Evolutionary conservation across 2,797 vertebrate genomes (phyloP).

Genomic region (Pitangus sulphuratus): DNA sequence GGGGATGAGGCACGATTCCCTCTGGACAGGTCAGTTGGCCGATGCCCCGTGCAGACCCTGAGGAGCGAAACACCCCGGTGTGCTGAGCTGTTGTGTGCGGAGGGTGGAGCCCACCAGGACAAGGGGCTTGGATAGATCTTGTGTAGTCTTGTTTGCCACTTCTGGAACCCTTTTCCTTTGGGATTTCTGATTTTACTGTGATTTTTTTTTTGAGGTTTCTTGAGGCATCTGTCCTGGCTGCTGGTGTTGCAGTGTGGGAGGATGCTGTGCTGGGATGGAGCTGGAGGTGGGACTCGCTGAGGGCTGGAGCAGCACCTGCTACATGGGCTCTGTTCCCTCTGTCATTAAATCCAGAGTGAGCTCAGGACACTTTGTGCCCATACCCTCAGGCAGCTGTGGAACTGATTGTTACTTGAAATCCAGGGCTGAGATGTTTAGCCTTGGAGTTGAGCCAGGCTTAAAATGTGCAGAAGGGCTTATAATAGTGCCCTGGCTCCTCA

Average conservation of each 20-base stretch:
- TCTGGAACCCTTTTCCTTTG: neutral
- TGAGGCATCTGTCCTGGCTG: neutral
- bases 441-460: neutral
- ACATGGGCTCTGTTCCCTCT: neutral
- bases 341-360: neutral
- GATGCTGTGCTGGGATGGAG: neutral
- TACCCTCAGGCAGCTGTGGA: accelerated
- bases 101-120: accelerated
- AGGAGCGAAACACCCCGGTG: accelerated
- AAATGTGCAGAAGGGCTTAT: neutral
- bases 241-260: accelerated
- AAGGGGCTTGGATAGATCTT: neutral
- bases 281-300: accelerated
- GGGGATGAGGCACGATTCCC: constrained; percentile 79
- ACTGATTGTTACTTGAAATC: neutral
- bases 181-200: neutral
- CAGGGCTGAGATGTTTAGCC: neutral
- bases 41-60: accelerated
- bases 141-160: neutral
- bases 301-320: neutral
- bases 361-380: neutral
- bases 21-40: constrained; percentile 84
- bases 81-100: neutral
- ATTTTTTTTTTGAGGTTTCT: neutral
- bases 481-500: neutral